Percentiles rank a stretch among this genome's conserved stretches.
Conservation (phyloP, 2,888 invertebrate species). For the Acrobasis suavella region DNA sequence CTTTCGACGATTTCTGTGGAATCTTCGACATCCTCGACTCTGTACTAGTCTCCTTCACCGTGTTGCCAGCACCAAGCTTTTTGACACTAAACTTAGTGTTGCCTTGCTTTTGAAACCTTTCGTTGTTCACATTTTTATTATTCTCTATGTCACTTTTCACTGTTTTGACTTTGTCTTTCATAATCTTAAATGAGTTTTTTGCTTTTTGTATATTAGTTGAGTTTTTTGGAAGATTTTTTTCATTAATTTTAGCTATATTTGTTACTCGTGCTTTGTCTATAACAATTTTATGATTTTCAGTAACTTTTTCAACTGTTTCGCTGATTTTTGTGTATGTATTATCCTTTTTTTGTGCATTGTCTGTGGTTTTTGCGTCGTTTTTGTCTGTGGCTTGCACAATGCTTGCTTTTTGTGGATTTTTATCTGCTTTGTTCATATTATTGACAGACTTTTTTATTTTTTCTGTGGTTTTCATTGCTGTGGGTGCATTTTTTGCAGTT, state of each 20-base stretch:
- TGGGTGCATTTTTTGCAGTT: conserved; percentile 24
- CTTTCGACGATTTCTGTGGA: conserved; percentile 41
- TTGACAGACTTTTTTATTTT: conserved; percentile 5
- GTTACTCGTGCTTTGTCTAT: conserved; percentile 23
- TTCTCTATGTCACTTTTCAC: conserved; percentile 22
- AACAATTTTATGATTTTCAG: conserved; percentile 23
- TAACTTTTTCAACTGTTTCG: conserved; percentile 17
- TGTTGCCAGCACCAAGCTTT: conserved; percentile 25
- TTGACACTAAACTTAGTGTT: conserved; percentile 21
- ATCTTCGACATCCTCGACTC: conserved; percentile 44
- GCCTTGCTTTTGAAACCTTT: conserved; percentile 17
- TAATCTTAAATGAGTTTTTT: background rate
- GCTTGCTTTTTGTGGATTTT: conserved; percentile 7
- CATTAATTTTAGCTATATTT: background rate
- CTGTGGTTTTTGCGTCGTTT: conserved; percentile 22
- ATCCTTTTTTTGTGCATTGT: conserved; percentile 20
- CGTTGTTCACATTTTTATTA: conserved; percentile 22
- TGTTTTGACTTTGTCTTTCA: conserved; percentile 19
- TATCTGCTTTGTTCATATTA: background rate
- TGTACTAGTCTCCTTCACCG: conserved; percentile 34
- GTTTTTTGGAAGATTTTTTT: conserved; percentile 1
- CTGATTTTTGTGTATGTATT: conserved; percentile 24
- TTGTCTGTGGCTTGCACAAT: background rate
- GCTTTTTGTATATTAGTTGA: background rate
- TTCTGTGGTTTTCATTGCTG: conserved; percentile 27